Conservation (phyloP, 1,140 invertebrate species). For the Nasonia giraulti region DNA sequence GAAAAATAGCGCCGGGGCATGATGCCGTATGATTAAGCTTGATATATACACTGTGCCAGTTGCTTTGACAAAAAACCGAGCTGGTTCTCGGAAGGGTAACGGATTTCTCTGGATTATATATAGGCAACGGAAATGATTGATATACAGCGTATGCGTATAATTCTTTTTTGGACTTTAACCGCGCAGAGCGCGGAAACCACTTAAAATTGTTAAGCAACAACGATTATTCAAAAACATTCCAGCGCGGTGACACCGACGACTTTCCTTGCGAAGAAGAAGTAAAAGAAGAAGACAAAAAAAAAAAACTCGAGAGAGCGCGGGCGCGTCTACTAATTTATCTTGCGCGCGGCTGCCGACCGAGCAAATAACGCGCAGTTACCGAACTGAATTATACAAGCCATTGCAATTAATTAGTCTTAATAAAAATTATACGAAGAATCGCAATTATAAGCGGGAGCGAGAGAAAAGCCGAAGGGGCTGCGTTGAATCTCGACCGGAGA, state of each 20-base stretch:
- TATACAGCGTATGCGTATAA: too few relatives aligned
- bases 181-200: too few relatives aligned
- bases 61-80: too few relatives aligned
- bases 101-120: too few relatives aligned
- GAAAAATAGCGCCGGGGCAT: constrained; percentile 1
- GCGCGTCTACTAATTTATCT: constrained; percentile 62
- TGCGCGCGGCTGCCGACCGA: constrained; percentile 24
- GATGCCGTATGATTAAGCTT: constrained; percentile 35
- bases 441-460: constrained; percentile 65
- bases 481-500: constrained; percentile 27
- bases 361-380: constrained; percentile 54
- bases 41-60: too few relatives aligned
- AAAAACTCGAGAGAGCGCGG: constrained; percentile 26
- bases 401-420: constrained; percentile 75
- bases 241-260: constrained; percentile 12
- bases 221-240: constrained; percentile 13
- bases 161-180: too few relatives aligned
- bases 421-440: constrained; percentile 72
- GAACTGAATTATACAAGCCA: constrained; percentile 69
- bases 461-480: constrained; percentile 42
- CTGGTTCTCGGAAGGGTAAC: too few relatives aligned
- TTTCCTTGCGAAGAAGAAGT: constrained; percentile 39
- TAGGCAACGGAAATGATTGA: too few relatives aligned
- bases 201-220: constrained; percentile 4
- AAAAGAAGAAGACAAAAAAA: not conserved